A percentile compares a stretch with the other conserved stretches of the same genome.
These are phyloP conservation scores for Xiphophorus couchianus DNA, from an alignment of 2,113 vertebrate genomes.

Conservation along the genomic window DNA sequence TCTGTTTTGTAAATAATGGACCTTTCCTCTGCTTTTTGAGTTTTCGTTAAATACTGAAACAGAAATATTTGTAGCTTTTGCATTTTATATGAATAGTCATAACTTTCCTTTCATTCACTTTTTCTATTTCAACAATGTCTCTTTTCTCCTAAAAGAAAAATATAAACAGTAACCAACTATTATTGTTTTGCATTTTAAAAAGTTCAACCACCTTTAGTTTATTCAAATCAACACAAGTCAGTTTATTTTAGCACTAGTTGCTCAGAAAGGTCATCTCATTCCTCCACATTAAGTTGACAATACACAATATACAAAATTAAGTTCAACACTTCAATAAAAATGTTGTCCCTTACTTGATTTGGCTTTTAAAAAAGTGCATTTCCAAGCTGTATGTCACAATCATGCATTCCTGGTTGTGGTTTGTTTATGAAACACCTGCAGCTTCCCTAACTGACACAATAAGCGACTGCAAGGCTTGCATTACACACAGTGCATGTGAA, in stretches of 20 bases:
- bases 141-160: not conserved
- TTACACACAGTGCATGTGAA: not conserved
- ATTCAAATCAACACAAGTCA: not conserved
- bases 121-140: not conserved
- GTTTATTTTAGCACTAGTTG: not conserved
- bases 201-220: not conserved
- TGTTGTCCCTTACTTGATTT: not conserved
- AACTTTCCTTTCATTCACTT: not conserved
- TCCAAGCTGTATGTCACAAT: not conserved
- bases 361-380: not conserved
- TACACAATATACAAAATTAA: not conserved
- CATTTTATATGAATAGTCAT: not conserved
- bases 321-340: too few relatives aligned
- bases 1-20: not conserved
- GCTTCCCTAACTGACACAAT: not conserved
- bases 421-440: slow-evolving; percentile 8
- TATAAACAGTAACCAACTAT: not conserved
- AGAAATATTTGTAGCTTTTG: not conserved
- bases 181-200: not conserved
- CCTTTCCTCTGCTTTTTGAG: not conserved
- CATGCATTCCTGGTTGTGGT: slow-evolving; percentile 5
- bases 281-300: not conserved
- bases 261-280: not conserved
- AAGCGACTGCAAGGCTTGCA: not conserved
- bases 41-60: not conserved